Evolutionary conservation across 1,140 invertebrate species (phyloP).

Genomic region (Pinna nobilis): DNA sequence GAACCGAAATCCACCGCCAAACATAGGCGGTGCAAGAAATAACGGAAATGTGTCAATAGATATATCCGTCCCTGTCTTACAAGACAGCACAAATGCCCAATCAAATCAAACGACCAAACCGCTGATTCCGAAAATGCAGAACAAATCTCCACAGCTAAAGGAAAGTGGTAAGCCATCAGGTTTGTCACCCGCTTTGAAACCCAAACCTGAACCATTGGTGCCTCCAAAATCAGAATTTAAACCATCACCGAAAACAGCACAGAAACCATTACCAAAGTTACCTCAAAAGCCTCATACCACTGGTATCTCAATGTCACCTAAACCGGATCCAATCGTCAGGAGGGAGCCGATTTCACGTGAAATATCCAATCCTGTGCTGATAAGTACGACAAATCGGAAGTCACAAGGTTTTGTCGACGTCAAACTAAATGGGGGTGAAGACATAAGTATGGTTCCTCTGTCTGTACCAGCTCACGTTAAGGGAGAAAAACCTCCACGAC

Average conservation of each 20-base stretch:
- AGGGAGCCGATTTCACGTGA: slow-evolving; percentile 15
- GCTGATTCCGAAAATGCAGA: too few species aligned
- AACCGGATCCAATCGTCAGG: slow-evolving; percentile 11
- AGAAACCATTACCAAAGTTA: slow-evolving; percentile 22
- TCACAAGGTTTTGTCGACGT: slow-evolving; percentile 41
- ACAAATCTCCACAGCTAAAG: too few species aligned
- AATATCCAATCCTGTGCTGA: slow-evolving; percentile 47
- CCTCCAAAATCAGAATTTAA: slow-evolving; percentile 19
- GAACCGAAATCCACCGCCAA: neutral
- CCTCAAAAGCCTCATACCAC: slow-evolving; percentile 1
- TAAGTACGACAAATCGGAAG: slow-evolving; percentile 40
- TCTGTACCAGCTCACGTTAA: slow-evolving; percentile 27
- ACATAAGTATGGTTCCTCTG: neutral
- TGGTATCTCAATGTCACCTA: neutral
- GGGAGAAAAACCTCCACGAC: slow-evolving; percentile 25
- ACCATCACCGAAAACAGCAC: slow-evolving; percentile 21
- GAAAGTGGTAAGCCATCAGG: too few species aligned
- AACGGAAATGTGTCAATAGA: slow-evolving; percentile 13
- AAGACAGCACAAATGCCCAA: slow-evolving; percentile 18
- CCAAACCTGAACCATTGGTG: slow-evolving; percentile 4
- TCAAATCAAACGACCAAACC: neutral
- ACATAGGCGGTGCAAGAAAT: neutral
- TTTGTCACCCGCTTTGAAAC: too few species aligned
- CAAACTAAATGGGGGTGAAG: slow-evolving; percentile 17
- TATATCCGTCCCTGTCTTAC: slow-evolving; percentile 29